A percentile compares a stretch with the other conserved stretches of the same genome.
Evolutionary conservation across 2,888 invertebrate genomes (phyloP).

Genomic region (Megalurothrips usitatus): DNA sequence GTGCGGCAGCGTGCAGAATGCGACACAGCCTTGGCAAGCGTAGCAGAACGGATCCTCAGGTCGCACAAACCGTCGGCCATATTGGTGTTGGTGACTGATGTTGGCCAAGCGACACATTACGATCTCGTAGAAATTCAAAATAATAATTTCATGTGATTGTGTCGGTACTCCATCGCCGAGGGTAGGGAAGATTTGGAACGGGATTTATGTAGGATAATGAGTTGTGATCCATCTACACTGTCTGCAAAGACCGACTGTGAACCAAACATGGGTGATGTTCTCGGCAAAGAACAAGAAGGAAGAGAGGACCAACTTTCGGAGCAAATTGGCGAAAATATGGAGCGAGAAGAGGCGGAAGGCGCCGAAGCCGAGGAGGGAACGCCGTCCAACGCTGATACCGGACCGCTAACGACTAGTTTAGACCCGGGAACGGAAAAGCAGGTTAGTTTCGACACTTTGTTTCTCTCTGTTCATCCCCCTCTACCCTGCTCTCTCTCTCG

Average conservation of each 20-base stretch:
- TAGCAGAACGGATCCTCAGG: background rate
- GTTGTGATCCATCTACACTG: background rate
- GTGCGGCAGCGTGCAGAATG: background rate
- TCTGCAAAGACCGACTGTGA: conserved; percentile 12
- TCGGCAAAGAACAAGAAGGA: background rate
- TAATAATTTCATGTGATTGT: conserved; percentile 3
- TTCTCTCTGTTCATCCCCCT: background rate
- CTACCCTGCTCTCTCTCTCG: background rate
- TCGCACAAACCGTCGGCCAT: background rate
- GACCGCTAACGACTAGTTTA: background rate
- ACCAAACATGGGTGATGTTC: conserved; percentile 24
- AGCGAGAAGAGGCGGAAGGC: background rate
- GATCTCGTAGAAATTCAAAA: background rate
- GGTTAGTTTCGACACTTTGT: background rate
- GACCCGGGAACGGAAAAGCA: background rate
- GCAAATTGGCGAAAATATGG: background rate
- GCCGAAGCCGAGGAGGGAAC: background rate
- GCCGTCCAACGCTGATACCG: background rate
- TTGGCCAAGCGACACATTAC: conserved; percentile 19
- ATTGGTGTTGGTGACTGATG: conserved; percentile 16
- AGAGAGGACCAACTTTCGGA: conserved; percentile 15
- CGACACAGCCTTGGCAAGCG: background rate
- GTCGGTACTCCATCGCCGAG: background rate
- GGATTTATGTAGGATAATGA: conserved; percentile 22
- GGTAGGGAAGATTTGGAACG: background rate